Evolutionary conservation across 2,113 vertebrate genomes (phyloP), one percentile per base, ranked within the genome.

Genomic region (Ammodytes dubius): DNA sequence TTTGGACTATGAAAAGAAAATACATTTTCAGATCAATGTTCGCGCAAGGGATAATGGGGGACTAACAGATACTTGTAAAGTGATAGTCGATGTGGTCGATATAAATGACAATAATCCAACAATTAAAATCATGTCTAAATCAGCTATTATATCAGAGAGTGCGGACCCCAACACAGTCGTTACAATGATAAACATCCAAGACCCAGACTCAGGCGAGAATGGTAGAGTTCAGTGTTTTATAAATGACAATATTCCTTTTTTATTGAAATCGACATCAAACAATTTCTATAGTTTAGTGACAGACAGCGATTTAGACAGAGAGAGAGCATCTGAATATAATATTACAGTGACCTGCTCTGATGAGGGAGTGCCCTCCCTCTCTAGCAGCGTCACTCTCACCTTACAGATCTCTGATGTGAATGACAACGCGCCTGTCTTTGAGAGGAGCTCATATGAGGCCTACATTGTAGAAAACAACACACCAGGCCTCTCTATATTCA

Each of bases 31-130:
- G n/a, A 92, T 96, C 2, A 94, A 89, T 7, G 66, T 96, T 2
- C 91, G 91, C 6, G 94, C 94, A 15, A 89, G 81, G 70, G 95
- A 96, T 46, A 89, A 93, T 1, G 95, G 94, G 1, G 93, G 94
- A 0, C 80, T 93, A 11, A 75, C 88, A 0, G 92, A 92, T 70
- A 87, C 94, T 0, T 93, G 94, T 57, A 94, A 95, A 72, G 83
- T 96, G 1, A 77, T 91, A 0, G 86, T 96, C 6, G 91, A 93
- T 42, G 79, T 95, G 0, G 40, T 90, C 5, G 95, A 95, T 75
- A 70, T 93, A 5, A 96, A 96, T 89, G 95, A 96, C 70, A 95
- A 96, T 59, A 5, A 87, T 2, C 95, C 83, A 49, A 65, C 56
- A 0, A 85, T 90, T 35, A 85, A 88, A 70, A 87, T 90, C 4